Conservation (phyloP, 2,888 invertebrate genomes). For the Torymus texanus region DNA sequence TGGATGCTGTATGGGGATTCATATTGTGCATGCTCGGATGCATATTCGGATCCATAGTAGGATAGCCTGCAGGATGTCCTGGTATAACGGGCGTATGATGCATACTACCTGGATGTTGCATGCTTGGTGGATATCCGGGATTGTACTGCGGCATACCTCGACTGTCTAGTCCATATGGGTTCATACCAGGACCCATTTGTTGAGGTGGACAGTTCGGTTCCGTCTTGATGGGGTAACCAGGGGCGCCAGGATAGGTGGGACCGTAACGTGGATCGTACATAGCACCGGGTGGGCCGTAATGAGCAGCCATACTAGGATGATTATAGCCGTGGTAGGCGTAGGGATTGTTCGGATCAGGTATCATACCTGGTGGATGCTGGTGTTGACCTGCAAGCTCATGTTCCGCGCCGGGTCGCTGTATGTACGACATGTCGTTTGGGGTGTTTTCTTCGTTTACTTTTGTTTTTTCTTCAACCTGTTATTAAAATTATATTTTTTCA, state of each 20-base stretch:
- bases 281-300: conserved; percentile 57
- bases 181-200: conserved; percentile 33
- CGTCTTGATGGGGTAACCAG: conserved; percentile 47
- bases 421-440: conserved; percentile 67
- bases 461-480: conserved; percentile 50
- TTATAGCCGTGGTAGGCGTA: conserved; percentile 66
- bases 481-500: background rate
- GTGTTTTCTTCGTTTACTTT: conserved; percentile 69
- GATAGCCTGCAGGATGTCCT: conserved; percentile 58
- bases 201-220: conserved; percentile 46
- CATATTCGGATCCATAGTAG: conserved; percentile 53
- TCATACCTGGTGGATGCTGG: conserved; percentile 62
- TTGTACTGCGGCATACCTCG: conserved; percentile 41
- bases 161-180: conserved; percentile 54
- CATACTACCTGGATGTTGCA: conserved; percentile 22
- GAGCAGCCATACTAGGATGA: conserved; percentile 62
- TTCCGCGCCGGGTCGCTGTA: conserved; percentile 65
- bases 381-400: conserved; percentile 62
- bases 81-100: conserved; percentile 58
- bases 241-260: conserved; percentile 35
- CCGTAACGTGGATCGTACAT: conserved; percentile 53
- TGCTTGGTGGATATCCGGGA: conserved; percentile 22
- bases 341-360: conserved; percentile 61
- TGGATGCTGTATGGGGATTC: conserved; percentile 61
- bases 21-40: conserved; percentile 60